Percentiles rank a stretch among this genome's conserved stretches.
These are phyloP conservation scores for Cephalophus harveyi DNA, from an alignment of 2,113 vertebrate genomes.

Conservation along the genomic window DNA sequence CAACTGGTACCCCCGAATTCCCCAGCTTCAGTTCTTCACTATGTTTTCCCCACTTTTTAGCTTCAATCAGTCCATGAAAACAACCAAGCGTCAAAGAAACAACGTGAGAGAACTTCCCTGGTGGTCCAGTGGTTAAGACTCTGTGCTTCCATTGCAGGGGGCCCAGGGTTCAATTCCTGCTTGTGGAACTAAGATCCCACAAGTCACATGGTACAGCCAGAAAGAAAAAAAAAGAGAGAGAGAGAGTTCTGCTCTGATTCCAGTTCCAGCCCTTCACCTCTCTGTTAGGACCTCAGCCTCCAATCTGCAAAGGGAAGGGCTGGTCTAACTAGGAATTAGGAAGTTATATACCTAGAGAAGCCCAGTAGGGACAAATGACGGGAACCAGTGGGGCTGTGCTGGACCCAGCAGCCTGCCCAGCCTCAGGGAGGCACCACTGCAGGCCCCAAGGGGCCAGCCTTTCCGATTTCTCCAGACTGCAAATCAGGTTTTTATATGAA, in stretches of 20 bases:
- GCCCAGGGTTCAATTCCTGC: background rate
- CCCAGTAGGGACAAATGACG: too few relatives aligned
- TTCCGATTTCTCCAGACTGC: background rate
- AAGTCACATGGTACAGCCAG: background rate
- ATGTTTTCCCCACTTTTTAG: background rate
- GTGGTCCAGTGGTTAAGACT: background rate
- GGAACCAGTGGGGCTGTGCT: too few relatives aligned
- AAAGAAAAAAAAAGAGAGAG: too few relatives aligned
- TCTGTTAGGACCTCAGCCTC: too few relatives aligned
- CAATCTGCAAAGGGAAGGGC: too few relatives aligned
- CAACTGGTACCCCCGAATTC: background rate
- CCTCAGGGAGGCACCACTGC: too few relatives aligned
- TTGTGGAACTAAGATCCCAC: background rate
- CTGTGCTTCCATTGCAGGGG: background rate
- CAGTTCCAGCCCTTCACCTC: too few relatives aligned
- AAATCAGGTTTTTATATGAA: background rate
- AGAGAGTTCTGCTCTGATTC: background rate
- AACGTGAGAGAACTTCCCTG: background rate
- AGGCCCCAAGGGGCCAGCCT: background rate
- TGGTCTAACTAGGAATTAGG: too few relatives aligned
- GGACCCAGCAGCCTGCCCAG: too few relatives aligned
- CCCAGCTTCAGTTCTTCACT: background rate
- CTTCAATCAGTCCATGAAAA: background rate
- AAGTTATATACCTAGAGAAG: too few relatives aligned
- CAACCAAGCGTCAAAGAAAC: background rate